These are phyloP conservation scores for Byasa hedistus DNA, from an alignment of 2,888 invertebrate genomes.

Conservation along the genomic window DNA sequence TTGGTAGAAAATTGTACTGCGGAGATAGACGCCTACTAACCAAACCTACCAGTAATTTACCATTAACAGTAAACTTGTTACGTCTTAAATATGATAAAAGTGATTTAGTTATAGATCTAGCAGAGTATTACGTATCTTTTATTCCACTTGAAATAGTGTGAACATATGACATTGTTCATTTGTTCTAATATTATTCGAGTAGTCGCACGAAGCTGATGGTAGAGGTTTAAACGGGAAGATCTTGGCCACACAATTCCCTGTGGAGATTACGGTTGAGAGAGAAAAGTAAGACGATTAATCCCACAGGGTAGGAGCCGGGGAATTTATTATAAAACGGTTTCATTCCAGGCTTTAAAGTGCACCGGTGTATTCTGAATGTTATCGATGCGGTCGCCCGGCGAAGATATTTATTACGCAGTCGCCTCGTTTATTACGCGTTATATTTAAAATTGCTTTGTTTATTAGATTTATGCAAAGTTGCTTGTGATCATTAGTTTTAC, in stretches of 20 bases:
- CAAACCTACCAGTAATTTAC: too few relatives aligned
- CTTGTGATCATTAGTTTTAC: conserved; percentile 32
- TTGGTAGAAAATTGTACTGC: too few relatives aligned
- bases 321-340: conserved; percentile 77
- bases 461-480: conserved; percentile 39
- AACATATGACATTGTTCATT: conserved; percentile 16
- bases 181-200: conserved; percentile 24
- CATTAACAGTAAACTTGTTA: too few relatives aligned
- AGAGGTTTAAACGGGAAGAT: conserved; percentile 52
- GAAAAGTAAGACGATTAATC: conserved; percentile 79
- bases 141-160: not conserved
- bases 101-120: too few relatives aligned
- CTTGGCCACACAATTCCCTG: conserved; percentile 72
- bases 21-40: too few relatives aligned
- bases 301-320: conserved; percentile 62
- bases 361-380: conserved; percentile 46
- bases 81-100: too few relatives aligned
- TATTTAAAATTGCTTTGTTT: conserved; percentile 41
- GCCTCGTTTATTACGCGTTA: conserved; percentile 39
- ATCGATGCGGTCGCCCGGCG: conserved; percentile 48
- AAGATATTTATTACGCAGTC: conserved; percentile 42
- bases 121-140: too few relatives aligned
- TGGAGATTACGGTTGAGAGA: conserved; percentile 70
- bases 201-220: conserved; percentile 44
- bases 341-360: conserved; percentile 59